Conservation (phyloP, 2,888 invertebrate genomes). For the Colletes collaris region DNA sequence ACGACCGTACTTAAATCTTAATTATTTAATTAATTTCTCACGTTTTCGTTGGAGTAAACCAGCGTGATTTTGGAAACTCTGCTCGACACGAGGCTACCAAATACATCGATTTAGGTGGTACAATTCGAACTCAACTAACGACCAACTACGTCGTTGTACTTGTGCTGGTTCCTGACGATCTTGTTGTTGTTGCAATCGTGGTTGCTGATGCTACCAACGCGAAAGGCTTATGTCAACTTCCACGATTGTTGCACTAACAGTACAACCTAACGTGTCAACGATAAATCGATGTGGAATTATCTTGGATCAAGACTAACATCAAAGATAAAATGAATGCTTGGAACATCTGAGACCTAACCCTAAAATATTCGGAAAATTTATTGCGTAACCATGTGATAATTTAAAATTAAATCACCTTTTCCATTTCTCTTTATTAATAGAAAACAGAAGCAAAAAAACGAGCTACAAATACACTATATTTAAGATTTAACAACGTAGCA, state of each 20-base stretch:
- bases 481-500: no score
- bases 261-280: background rate
- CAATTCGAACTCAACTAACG: conserved; percentile 70
- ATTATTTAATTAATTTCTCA: conserved; percentile 75
- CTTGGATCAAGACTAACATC: no score
- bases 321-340: no score
- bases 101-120: conserved; percentile 77
- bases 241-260: background rate
- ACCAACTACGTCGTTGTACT: conserved; percentile 60
- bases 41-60: conserved; percentile 76
- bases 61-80: conserved; percentile 66
- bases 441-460: no score
- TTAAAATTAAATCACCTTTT: no score
- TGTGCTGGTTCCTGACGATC: conserved; percentile 5
- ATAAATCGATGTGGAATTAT: no score
- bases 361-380: no score
- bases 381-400: no score
- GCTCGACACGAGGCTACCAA: conserved; percentile 66
- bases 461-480: no score
- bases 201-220: conserved; percentile 11
- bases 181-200: conserved; percentile 24
- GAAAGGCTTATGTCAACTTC: conserved; percentile 49
- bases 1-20: conserved; percentile 48
- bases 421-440: no score
- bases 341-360: no score